Evolutionary conservation across 2,113 vertebrate species (phyloP), one percentile per base, ranked within the genome.

Genomic region (Peromyscus leucopus): DNA sequence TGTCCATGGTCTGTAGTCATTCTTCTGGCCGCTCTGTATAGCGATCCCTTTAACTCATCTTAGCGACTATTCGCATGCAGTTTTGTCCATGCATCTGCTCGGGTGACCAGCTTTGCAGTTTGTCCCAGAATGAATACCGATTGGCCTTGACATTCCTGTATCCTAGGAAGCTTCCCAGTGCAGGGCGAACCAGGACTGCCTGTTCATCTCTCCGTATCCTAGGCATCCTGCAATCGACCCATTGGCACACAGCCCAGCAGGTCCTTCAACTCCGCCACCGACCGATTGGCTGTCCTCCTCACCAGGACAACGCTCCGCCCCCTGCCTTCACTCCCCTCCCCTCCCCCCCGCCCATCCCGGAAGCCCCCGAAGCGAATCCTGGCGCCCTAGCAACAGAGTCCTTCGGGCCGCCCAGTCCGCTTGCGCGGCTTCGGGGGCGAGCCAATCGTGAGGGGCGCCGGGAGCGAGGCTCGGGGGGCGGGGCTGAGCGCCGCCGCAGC

Each of bases 301-400:
- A 5, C 0, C 3, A 84, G 24, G 17, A 4, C 26, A 83, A 75
- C 5, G 67, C 85, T 2, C 94, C 93, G 22, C 78, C 84, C 55
- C 93, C 82, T 90, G 67, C 39, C 3, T 0, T 1, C 61, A 9
- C 71, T 3, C 1, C 55, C 94, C 83, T 13, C 55, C 94, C 83
- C 55, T 87, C 1, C 4, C 63, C 61, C 63, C 67, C 72, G 26
- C 92, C 97, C 89, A 57, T 79, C 78, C 87, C 89, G 97, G 96
- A 97, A 97, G 85, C 48, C 15, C 13, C 79, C 13, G 19, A 79
- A 2, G 80, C 69, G 67, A 97, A 84, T 96, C 96, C 82, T 16
- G 94, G 96, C 78, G 1, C 97, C 98, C 87, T 98, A 98, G 98
- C 98, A 98, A 98, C 98, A 98, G 96, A 61, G 88, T 65, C 91